phyloP scores from a whole-genome alignment of 2,888 invertebrate species.

The Sipha maydis region DNA sequence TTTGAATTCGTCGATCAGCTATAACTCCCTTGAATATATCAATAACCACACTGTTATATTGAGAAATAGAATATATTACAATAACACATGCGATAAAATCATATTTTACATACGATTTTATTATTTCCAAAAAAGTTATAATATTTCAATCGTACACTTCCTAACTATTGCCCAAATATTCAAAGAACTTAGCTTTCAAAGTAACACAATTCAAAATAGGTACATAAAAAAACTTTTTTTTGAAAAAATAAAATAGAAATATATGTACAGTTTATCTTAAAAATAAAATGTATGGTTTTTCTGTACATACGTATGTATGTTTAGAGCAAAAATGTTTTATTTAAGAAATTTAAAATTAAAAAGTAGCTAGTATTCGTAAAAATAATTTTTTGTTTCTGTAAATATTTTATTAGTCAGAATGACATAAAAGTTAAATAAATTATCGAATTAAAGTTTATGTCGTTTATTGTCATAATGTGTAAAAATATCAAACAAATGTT shows the following conservation, averaged over 20 bases:
- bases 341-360: background rate
- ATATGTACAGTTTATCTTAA: background rate
- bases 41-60: constrained; percentile 3
- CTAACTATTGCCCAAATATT: constrained; percentile 37
- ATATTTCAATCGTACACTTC: constrained; percentile 22
- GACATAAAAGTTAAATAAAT: background rate
- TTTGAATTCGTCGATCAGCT: constrained; percentile 42
- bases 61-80: constrained; percentile 36
- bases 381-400: background rate
- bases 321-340: background rate
- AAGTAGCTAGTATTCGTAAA: background rate
- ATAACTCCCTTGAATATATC: constrained; percentile 24
- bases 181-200: constrained; percentile 6
- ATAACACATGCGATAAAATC: constrained; percentile 44
- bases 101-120: constrained; percentile 46
- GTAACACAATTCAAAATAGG: constrained; percentile 23
- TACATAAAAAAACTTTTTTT: background rate
- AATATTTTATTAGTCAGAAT: background rate
- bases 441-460: background rate
- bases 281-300: background rate
- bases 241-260: background rate
- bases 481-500: background rate
- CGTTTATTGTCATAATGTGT: background rate
- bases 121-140: constrained; percentile 27
- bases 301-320: background rate